Conservation (phyloP, 1,140 invertebrate genomes). For the Bradynema listronoti region DNA sequence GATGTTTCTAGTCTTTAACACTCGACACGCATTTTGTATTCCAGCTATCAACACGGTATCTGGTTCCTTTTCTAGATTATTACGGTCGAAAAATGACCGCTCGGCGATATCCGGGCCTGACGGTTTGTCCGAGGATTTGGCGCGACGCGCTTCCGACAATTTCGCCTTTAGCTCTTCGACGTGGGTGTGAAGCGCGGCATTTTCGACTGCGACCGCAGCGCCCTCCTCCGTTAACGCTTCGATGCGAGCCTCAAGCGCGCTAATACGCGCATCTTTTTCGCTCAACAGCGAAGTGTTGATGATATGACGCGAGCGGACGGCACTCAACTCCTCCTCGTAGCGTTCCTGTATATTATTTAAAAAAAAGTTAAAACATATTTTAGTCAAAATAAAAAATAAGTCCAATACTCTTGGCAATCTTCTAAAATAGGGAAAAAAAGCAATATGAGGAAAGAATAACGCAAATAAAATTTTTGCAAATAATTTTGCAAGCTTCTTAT, state of each 20-base stretch:
- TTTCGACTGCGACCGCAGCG: slow-evolving; percentile 21
- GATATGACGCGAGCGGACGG: slow-evolving; percentile 17
- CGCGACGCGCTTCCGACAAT: too few relatives aligned
- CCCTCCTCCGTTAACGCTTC: slow-evolving; percentile 31
- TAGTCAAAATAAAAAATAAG: not conserved
- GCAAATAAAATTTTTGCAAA: not conserved
- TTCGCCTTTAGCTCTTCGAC: slow-evolving; percentile 27
- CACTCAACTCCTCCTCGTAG: slow-evolving; percentile 27
- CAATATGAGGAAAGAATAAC: too few relatives aligned
- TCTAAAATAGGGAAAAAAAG: too few relatives aligned
- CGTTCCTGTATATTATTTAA: slow-evolving; percentile 17
- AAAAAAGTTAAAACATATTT: not conserved
- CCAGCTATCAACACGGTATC: too few relatives aligned
- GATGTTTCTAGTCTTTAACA: too few relatives aligned
- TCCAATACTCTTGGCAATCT: too few relatives aligned
- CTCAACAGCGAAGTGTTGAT: slow-evolving; percentile 8
- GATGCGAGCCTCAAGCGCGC: slow-evolving; percentile 28
- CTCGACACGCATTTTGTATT: too few relatives aligned
- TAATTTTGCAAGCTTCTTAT: too few relatives aligned
- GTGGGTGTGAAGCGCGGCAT: slow-evolving; percentile 17
- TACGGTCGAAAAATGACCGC: too few relatives aligned
- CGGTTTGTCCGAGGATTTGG: too few relatives aligned
- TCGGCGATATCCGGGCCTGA: too few relatives aligned
- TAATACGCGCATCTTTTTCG: slow-evolving; percentile 33
- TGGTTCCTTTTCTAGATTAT: too few relatives aligned